A percentile compares a stretch with the other conserved stretches of the same genome.
Conservation (phyloP, 1,140 invertebrate species). For the Solenopsis invicta region DNA sequence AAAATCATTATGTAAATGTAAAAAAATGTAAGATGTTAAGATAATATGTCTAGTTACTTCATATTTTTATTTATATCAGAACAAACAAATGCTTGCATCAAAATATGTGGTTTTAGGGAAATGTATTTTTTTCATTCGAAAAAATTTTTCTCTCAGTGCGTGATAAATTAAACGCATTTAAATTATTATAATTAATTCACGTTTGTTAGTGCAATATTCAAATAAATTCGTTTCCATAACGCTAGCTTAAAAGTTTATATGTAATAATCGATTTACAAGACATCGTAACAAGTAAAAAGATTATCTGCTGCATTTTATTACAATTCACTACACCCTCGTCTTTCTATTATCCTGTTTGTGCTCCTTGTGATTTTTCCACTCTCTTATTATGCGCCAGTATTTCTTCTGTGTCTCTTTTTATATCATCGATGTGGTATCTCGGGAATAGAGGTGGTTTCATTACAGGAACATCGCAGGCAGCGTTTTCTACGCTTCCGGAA, state of each 20-base stretch:
- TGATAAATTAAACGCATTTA: not conserved
- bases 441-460: conserved; percentile 43
- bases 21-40: too few relatives aligned
- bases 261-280: conserved; percentile 15
- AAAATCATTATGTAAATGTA: too few relatives aligned
- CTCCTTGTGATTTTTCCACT: not conserved
- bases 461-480: conserved; percentile 4
- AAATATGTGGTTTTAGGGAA: too few relatives aligned
- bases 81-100: too few relatives aligned
- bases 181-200: not conserved
- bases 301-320: not conserved
- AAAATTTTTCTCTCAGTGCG: too few relatives aligned
- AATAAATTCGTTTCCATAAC: conserved; percentile 20
- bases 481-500: not conserved
- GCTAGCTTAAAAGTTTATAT: not conserved
- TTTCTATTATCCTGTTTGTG: not conserved
- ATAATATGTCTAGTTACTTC: too few relatives aligned
- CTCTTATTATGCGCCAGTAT: not conserved
- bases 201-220: not conserved
- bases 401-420: not conserved
- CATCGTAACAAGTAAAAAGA: not conserved
- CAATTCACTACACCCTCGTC: not conserved
- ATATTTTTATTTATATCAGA: too few relatives aligned
- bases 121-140: too few relatives aligned
- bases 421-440: not conserved